Conservation (phyloP, 2,888 invertebrate genomes). For the Troilus luridus region DNA sequence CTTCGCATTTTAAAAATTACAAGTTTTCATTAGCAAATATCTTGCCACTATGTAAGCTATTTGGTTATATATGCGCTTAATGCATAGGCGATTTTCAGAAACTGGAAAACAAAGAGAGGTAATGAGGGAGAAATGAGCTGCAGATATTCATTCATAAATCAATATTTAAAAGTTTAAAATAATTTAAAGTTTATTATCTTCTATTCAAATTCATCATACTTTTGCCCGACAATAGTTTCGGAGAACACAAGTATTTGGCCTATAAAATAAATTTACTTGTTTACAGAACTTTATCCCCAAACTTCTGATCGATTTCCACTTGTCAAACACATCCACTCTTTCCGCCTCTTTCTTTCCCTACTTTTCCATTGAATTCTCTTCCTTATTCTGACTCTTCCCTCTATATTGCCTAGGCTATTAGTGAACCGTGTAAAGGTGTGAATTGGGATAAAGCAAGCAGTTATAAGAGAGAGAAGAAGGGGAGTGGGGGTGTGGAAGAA, state of each 20-base stretch:
- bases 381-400: background rate
- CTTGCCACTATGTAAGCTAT: too few species aligned
- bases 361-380: background rate
- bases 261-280: background rate
- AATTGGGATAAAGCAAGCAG: slow-evolving; percentile 46
- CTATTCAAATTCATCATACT: too few species aligned
- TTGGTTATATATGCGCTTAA: too few species aligned
- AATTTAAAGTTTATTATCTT: too few species aligned
- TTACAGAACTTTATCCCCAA: background rate
- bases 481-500: slow-evolving; percentile 53
- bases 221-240: too few species aligned
- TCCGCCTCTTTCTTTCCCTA: background rate
- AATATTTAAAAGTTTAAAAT: too few species aligned
- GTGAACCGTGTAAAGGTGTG: slow-evolving; percentile 34
- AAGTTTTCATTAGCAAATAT: too few species aligned
- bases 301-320: background rate
- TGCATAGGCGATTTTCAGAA: too few species aligned
- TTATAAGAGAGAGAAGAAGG: slow-evolving; percentile 29
- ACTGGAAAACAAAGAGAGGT: too few species aligned
- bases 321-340: background rate
- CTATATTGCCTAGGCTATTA: background rate
- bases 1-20: background rate
- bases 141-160: too few species aligned
- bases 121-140: too few species aligned
- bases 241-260: background rate